Conservation (phyloP, 2,113 vertebrate species). For the Daubentonia madagascariensis region DNA sequence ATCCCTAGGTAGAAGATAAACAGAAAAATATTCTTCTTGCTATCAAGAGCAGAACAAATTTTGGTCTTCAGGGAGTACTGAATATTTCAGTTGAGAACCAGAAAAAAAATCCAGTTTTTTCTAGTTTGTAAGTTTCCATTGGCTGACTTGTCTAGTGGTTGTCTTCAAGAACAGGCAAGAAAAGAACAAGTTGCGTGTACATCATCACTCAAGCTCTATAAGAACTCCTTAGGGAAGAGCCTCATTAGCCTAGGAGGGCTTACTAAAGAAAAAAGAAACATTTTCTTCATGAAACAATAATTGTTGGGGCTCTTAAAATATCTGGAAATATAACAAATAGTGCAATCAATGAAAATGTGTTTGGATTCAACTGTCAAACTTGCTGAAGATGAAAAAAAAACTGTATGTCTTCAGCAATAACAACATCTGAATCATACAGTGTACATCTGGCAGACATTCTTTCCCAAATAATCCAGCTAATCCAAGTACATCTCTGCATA, state of each 20-base stretch:
- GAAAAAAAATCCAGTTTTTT: not conserved
- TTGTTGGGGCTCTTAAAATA: not conserved
- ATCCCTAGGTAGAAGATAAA: not conserved
- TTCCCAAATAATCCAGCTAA: not conserved
- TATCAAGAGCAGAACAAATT: not conserved
- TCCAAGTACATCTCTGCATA: not conserved
- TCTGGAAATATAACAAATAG: slow-evolving; percentile 36
- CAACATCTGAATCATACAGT: not conserved
- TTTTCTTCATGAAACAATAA: not conserved
- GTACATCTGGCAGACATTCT: not conserved
- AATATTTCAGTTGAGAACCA: not conserved
- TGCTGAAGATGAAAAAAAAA: slow-evolving; percentile 34
- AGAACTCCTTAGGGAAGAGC: not conserved
- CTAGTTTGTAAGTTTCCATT: not conserved
- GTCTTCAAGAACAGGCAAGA: not conserved
- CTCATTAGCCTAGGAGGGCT: not conserved
- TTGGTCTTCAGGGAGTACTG: not conserved
- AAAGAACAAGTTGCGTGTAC: not conserved
- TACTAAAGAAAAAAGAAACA: not conserved
- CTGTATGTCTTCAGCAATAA: not conserved
- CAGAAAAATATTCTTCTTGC: not conserved
- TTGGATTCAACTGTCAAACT: slow-evolving; percentile 55
- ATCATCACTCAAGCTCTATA: not conserved
- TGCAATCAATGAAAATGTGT: slow-evolving; percentile 51
- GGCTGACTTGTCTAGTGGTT: not conserved